Base-by-base conservation (phyloP, 2,888 invertebrate genomes). In the Diarsia rubi region DNA sequence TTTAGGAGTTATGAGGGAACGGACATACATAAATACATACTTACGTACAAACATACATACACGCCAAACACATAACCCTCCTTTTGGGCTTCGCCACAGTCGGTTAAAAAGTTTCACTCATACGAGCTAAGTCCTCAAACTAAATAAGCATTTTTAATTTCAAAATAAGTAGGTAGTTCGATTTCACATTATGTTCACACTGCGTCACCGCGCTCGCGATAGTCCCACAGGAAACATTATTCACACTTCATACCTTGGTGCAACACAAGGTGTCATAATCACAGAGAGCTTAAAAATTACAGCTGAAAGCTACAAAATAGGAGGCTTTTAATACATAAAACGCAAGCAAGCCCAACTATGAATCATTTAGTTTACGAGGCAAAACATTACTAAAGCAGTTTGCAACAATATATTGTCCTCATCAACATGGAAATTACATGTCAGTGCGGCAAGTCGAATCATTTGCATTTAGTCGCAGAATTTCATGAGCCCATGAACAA, bases 391-490 rank as follows among this genome's bases (percentile, higher is more conserved):
- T n/a, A 67, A 52, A 49, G 24, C 54, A 62, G 12, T 78, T 59
- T 57, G 31, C 63, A 65, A 70, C 73, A 71, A 59, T 66, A 79
- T 42, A 11, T 45, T n/a, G 37, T 54, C 14, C 66, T 75, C 69
- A 78, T 80, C 63, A 73, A 70, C 65, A 85, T 80, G 14, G 42
- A 80, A 82, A 84, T 78, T 62, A 78, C 52, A 71, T 75, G 77
- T 71, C 49, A 75, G n/a, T 45, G 57, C 45, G 21, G 65, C 62
- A 76, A 45, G 21, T 69, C 63, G 27, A 59, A 72, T n/a, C 11
- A 79, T 73, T 84, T 82, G 63, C 69, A 73, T 71, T 76, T 72
- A 59, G 57, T 37, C 27, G 24, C 45, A 60, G 59, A 69, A 78
- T 79, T 75, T 60, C 49, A 79, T 57, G 74, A 75, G 42, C 12